Evolutionary conservation across 2,888 invertebrate genomes (phyloP).

Genomic region (Neoaliturus tenellus): DNA sequence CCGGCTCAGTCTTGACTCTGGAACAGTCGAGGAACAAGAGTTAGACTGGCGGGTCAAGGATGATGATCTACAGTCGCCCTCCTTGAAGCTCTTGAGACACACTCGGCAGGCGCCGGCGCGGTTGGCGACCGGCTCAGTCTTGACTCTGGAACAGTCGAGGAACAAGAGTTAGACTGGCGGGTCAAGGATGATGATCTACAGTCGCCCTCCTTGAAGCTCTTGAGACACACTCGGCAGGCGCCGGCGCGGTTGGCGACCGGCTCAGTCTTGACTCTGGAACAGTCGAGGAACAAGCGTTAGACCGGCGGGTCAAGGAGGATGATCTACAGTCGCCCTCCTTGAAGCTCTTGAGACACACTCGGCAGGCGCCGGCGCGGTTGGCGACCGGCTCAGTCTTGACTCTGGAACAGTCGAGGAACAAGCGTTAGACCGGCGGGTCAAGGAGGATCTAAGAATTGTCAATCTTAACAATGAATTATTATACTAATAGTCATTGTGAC

Average conservation of each 20-base stretch:
- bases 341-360: slow-evolving; percentile 92
- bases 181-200: too few relatives aligned
- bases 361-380: slow-evolving; percentile 85
- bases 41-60: too few relatives aligned
- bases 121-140: slow-evolving; percentile 78
- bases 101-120: slow-evolving; percentile 88
- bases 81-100: slow-evolving; percentile 92
- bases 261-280: slow-evolving; percentile 57
- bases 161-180: too few relatives aligned
- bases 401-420: too few relatives aligned
- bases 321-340: slow-evolving; percentile 93
- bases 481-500: too few relatives aligned
- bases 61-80: too few relatives aligned
- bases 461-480: too few relatives aligned
- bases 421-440: too few relatives aligned
- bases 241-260: slow-evolving; percentile 86
- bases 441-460: too few relatives aligned
- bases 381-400: slow-evolving; percentile 74
- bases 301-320: too few relatives aligned
- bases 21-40: too few relatives aligned
- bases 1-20: slow-evolving; percentile 72
- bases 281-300: too few relatives aligned
- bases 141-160: slow-evolving; percentile 54
- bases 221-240: slow-evolving; percentile 89
- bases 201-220: slow-evolving; percentile 92